Base-by-base conservation (phyloP, 2,797 vertebrate genomes). In the Scleropages formosus region DNA sequence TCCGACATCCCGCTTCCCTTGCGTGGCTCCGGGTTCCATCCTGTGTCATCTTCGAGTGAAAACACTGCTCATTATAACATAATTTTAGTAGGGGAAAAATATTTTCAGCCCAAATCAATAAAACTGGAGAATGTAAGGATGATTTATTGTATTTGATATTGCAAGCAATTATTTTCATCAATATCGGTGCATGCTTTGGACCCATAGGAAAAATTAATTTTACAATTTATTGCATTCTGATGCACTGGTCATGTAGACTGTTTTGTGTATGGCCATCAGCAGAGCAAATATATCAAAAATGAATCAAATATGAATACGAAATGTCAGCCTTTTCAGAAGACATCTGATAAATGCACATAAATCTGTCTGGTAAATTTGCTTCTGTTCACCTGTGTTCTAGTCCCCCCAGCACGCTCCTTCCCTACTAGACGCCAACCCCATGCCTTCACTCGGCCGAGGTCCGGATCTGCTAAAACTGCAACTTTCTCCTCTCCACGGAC, bases 381-480 rank as follows among this genome's bases (percentile, higher is more conserved):
- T n/a, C n/a, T n/a, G 6, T 39, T 6, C 31, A 39, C 31, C 31
- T 39, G 31, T 6, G 31, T 39, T 2, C 39, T 39, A n/a, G n/a
- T n/a, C n/a, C n/a, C n/a, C n/a, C n/a, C n/a, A n/a, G n/a, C n/a
- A n/a, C n/a, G n/a, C n/a, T n/a, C n/a, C n/a, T n/a, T n/a, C n/a
- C n/a, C n/a, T n/a, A n/a, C n/a, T 44, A 20, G 72, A 68, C 64
- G 74, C n/a, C 47, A 11, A 64, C 27, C 27, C 16, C 31, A 49
- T 31, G 47, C 47, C 66, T 70, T 51, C 66, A 46, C 58, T 72
- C 49, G 60, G 1, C 16, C 53, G 70, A 78, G 62, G 68, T 83
- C 74, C 77, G 73, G 58, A 75, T 80, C 80, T 80, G 76, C 71
- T 72, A 65, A 78, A n/a, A 84, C 76, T 63, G 63, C 77, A 61